A percentile compares a stretch with the other conserved stretches of the same genome.
phyloP scores from a whole-genome alignment of 2,888 invertebrate genomes.

The Aethes cnicana region DNA sequence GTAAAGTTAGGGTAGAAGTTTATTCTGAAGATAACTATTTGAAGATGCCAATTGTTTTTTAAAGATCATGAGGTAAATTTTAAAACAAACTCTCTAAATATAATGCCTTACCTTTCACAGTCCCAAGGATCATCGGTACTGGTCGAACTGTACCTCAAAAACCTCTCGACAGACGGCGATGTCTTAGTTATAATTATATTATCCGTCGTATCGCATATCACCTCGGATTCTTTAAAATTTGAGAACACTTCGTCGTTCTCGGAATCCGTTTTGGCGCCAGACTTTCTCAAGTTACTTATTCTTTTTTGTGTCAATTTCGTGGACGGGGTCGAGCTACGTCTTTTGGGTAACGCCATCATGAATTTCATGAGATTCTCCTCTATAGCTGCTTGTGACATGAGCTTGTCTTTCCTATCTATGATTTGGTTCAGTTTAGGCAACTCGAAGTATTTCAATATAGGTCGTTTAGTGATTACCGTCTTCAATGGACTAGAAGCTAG shows the following conservation, averaged over 20 bases:
- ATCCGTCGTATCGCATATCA: slow-evolving; percentile 61
- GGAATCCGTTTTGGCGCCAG: slow-evolving; percentile 63
- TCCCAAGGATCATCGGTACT: slow-evolving; percentile 52
- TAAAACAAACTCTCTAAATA: background rate
- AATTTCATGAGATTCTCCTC: slow-evolving; percentile 59
- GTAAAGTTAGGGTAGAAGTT: too few species aligned
- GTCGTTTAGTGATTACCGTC: slow-evolving; percentile 44
- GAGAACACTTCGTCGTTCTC: slow-evolving; percentile 59
- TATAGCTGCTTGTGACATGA: slow-evolving; percentile 39
- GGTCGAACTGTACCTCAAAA: slow-evolving; percentile 55
- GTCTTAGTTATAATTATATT: slow-evolving; percentile 69
- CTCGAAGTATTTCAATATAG: slow-evolving; percentile 58
- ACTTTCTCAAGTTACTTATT: slow-evolving; percentile 52
- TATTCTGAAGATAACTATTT: too few species aligned
- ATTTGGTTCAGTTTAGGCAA: slow-evolving; percentile 50
- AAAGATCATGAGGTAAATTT: too few species aligned
- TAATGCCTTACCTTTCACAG: slow-evolving; percentile 28
- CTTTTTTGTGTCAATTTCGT: slow-evolving; percentile 48
- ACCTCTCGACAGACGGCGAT: slow-evolving; percentile 67
- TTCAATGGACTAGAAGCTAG: slow-evolving; percentile 58
- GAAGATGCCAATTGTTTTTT: too few species aligned
- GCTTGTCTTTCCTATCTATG: slow-evolving; percentile 36
- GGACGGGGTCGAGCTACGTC: slow-evolving; percentile 64
- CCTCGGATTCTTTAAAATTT: slow-evolving; percentile 38
- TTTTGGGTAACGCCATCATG: slow-evolving; percentile 53